These are phyloP conservation scores for Cherax destructor DNA, from an alignment of 1,140 invertebrate species.

Conservation along the genomic window DNA sequence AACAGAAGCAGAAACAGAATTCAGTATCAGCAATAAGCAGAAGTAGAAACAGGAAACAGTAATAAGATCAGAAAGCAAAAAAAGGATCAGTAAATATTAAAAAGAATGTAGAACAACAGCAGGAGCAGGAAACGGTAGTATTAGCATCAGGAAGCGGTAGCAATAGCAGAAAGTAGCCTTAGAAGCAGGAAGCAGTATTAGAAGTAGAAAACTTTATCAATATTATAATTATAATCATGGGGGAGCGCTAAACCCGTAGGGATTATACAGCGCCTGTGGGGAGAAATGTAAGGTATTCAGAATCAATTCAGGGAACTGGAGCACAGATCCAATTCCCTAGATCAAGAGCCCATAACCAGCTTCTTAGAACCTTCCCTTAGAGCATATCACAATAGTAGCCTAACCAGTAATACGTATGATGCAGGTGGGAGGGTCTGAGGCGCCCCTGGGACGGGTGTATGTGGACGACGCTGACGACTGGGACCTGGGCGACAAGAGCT, in stretches of 20 bases:
- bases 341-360: too few species aligned
- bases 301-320: too few species aligned
- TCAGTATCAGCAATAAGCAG: too few species aligned
- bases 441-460: constrained; percentile 31
- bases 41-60: too few species aligned
- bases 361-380: neutral
- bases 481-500: constrained; percentile 36
- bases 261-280: too few species aligned
- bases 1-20: too few species aligned
- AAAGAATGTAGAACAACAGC: neutral
- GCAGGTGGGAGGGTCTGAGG: constrained; percentile 33
- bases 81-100: too few species aligned
- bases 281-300: too few species aligned
- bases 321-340: too few species aligned
- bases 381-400: neutral
- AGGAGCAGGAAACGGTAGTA: neutral
- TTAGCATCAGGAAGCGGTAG: neutral
- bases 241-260: too few species aligned
- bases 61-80: too few species aligned
- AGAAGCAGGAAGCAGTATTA: neutral
- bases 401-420: neutral
- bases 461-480: constrained; percentile 46
- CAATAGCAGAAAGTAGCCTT: neutral
- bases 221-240: too few species aligned
- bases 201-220: neutral